These are phyloP conservation scores for Hestina assimilis DNA, from an alignment of 1,140 invertebrate genomes.

Conservation along the genomic window DNA sequence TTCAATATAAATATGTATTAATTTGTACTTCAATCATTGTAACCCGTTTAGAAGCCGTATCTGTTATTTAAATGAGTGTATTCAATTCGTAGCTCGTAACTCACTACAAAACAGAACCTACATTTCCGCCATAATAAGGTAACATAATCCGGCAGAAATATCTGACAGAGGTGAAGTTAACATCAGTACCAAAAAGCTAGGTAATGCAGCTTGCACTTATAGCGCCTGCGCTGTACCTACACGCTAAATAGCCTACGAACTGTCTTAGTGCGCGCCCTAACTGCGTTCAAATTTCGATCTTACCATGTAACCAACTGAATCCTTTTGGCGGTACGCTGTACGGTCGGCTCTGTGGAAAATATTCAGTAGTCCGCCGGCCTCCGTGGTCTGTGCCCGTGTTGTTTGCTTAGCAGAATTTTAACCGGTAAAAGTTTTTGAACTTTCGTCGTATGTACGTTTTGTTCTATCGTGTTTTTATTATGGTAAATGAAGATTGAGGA, in stretches of 20 bases:
- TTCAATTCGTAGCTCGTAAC: background rate
- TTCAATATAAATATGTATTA: too few species aligned
- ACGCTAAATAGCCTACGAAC: conserved; percentile 60
- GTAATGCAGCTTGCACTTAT: conserved; percentile 60
- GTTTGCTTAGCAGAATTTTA: background rate
- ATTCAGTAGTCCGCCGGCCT: conserved; percentile 47
- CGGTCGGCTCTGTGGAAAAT: conserved; percentile 23
- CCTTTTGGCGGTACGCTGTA: conserved; percentile 47
- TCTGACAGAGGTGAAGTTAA: background rate
- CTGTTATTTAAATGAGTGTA: too few species aligned
- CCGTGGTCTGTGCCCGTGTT: conserved; percentile 36
- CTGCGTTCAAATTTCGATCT: conserved; percentile 75
- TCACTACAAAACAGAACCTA: background rate
- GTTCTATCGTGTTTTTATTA: conserved; percentile 2
- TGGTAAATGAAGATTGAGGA: background rate
- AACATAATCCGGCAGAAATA: conserved; percentile 1
- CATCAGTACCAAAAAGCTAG: conserved; percentile 30
- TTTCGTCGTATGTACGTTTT: conserved; percentile 6
- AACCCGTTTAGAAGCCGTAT: too few species aligned
- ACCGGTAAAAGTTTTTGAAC: conserved; percentile 40
- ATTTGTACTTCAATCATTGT: too few species aligned
- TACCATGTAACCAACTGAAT: conserved; percentile 68
- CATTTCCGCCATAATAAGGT: background rate
- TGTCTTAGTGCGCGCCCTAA: conserved; percentile 60
- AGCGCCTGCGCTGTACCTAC: conserved; percentile 55